Base-by-base conservation (phyloP, 2,888 invertebrate species). In the Drosophila villosipedis region DNA sequence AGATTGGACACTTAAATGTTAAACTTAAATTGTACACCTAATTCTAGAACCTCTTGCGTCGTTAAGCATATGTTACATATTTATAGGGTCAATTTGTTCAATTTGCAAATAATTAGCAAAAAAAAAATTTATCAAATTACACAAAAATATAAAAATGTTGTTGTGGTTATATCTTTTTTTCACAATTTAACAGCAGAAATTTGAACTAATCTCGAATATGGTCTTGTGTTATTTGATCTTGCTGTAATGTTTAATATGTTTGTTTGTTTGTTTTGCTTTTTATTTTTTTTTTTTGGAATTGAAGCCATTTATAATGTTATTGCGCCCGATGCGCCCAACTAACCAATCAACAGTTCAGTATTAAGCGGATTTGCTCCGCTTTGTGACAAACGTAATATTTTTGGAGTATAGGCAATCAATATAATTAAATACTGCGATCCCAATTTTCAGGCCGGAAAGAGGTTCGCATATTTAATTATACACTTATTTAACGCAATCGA, bases 21-120 rank as follows among this genome's bases (percentile, higher is more conserved):
- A 55, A 73, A 68, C 91, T 89, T 92, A 91, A 55, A 62, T 75
- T 53, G 41, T 83, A 85, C 39, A 69, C 53, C 68, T 87, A 89
- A 87, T 53, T 65, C 77, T 91, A 91, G 80, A 91, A 91, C 92
- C 91, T 87, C 91, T 83, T 88, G 84, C 75, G 77, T 84, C 70
- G 60, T 75, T 68, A 76, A 70, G 70, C 70, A 82, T 68, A 68
- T 66, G 58, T 72, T 76, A 76, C 50, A 69, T 67, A 68, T 65
- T 58, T 72, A 62, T 64, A 69, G 70, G 69, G 58, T 59, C 49
- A 73, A 67, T 53, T 55, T 66, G 68, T 59, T 69, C 64, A 82
- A 72, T 59, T 22, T 52, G 53, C 39, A 43, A 58, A 39, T 30
- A 43, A 31, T 37, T 58, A 39, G 50, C 57, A 66, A 55, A 69